phyloP scores from a whole-genome alignment of 2,113 vertebrate genomes.

The Felis catus region F.catus_Fca126_mat1.0 CM031419.1:67687501-67688000 shows the following conservation, averaged over 20 bases:
- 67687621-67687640: conserved; percentile 27
- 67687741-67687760: conserved; percentile 7
- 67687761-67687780: conserved; percentile 43
- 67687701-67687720: conserved; percentile 33
- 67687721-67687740: not conserved
- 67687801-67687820: not conserved
- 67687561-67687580: conserved; percentile 58
- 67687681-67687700: conserved; percentile 49
- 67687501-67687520: conserved; percentile 5
- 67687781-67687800: conserved; percentile 20
- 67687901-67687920: not conserved
- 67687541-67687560: conserved; percentile 43
- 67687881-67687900: not conserved
- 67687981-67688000: not conserved
- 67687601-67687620: conserved; percentile 31
- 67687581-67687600: conserved; percentile 53
- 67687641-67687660: conserved; percentile 34
- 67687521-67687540: conserved; percentile 14
- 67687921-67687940: conserved; percentile 1
- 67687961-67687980: not conserved
- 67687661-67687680: not conserved
- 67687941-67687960: not conserved
- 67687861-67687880: not conserved
- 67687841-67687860: conserved; percentile 1
- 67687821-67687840: not conserved